phyloP scores from a whole-genome alignment of 2,888 invertebrate genomes.

The Athetis lepigone region DNA sequence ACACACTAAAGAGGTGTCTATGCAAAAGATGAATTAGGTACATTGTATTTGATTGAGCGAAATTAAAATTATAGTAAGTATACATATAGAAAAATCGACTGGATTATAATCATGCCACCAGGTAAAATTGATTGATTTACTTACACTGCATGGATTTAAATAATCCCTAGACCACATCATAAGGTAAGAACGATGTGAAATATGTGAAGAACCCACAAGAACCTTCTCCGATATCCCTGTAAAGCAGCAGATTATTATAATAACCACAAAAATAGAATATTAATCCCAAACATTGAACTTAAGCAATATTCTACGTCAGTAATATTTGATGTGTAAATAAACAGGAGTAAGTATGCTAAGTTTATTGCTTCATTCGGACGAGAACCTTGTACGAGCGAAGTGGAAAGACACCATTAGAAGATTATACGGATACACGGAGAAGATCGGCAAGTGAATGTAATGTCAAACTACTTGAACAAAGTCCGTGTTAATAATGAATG shows the following conservation, averaged over 20 bases:
- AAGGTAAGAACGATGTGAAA: not conserved
- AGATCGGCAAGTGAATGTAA: slow-evolving; percentile 50
- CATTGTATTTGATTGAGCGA: too few species aligned
- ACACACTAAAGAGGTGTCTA: too few species aligned
- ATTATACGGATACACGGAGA: slow-evolving; percentile 45
- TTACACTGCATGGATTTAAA: not conserved
- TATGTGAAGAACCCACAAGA: not conserved
- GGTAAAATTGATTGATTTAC: not conserved
- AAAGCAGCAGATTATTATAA: slow-evolving; percentile 18
- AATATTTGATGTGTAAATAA: slow-evolving; percentile 52
- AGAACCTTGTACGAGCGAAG: slow-evolving; percentile 21
- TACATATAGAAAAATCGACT: too few species aligned
- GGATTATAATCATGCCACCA: too few species aligned
- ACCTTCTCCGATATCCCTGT: slow-evolving; percentile 7
- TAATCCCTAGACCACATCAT: not conserved
- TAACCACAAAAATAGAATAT: slow-evolving; percentile 36
- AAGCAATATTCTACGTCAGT: slow-evolving; percentile 42
- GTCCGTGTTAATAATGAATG: slow-evolving; percentile 13
- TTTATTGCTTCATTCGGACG: slow-evolving; percentile 39
- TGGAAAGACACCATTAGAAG: slow-evolving; percentile 39
- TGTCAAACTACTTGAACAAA: slow-evolving; percentile 30
- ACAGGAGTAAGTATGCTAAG: slow-evolving; percentile 41
- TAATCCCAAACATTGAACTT: slow-evolving; percentile 45
- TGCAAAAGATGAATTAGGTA: too few species aligned
- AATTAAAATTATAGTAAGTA: too few species aligned